Conservation (phyloP, 1,140 invertebrate species). For the Pemphigus obesinymphae region DNA sequence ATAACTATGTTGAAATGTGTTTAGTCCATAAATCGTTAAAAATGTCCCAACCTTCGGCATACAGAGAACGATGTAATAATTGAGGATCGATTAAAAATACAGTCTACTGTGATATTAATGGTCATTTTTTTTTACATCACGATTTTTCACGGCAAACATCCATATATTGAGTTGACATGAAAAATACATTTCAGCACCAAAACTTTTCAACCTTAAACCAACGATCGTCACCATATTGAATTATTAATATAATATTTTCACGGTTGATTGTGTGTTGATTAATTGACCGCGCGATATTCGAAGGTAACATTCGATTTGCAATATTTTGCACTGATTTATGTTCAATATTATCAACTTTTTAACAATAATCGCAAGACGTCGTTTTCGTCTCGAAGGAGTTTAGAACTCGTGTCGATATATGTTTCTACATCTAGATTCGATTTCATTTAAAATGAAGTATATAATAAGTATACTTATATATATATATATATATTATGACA, state of each 20-base stretch:
- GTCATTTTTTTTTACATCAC: background rate
- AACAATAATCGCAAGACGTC: background rate
- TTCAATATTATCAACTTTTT: background rate
- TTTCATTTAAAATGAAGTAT: background rate
- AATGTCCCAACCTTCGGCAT: background rate
- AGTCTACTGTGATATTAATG: background rate
- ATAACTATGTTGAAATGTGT: background rate
- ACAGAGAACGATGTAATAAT: background rate
- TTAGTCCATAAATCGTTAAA: background rate
- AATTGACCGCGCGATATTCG: background rate
- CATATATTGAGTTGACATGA: background rate
- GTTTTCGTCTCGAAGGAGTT: background rate
- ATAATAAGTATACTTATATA: background rate
- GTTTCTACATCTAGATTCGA: background rate
- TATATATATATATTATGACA: background rate
- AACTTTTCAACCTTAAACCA: background rate
- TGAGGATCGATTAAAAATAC: background rate
- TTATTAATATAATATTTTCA: background rate
- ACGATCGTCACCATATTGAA: background rate
- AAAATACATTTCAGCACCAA: background rate
- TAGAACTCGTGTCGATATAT: background rate
- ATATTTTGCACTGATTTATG: background rate
- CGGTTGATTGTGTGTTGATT: background rate
- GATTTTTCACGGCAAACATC: constrained; percentile 15
- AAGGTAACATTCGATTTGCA: background rate